A percentile compares a stretch with the other conserved stretches of the same genome.
These are phyloP conservation scores for Xerus inauris DNA, from an alignment of 2,113 vertebrate genomes.

Conservation along the genomic window DNA sequence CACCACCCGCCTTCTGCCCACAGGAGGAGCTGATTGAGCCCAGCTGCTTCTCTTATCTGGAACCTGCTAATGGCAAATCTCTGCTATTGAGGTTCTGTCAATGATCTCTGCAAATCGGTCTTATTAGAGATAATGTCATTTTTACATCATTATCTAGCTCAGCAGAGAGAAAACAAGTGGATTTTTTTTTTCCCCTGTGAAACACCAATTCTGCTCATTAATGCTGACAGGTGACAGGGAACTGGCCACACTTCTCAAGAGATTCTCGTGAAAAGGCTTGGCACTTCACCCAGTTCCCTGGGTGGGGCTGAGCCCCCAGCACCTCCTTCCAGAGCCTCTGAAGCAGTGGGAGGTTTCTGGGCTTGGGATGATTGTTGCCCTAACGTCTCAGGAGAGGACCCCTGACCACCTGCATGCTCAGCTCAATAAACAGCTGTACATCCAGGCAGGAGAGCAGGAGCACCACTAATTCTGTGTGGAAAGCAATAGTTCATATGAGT, in stretches of 20 bases:
- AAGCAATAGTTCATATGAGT: slow-evolving; percentile 72
- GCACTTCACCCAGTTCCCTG: slow-evolving; percentile 57
- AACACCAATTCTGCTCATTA: slow-evolving; percentile 83
- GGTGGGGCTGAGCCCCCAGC: background rate
- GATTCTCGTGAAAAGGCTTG: slow-evolving; percentile 62
- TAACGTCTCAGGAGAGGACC: background rate
- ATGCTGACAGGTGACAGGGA: slow-evolving; percentile 78
- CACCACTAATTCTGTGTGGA: slow-evolving; percentile 54
- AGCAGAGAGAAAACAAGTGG: slow-evolving; percentile 85
- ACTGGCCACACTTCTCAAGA: slow-evolving; percentile 76
- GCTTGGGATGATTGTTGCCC: background rate
- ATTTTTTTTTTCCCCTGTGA: slow-evolving; percentile 66
- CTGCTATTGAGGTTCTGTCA: slow-evolving; percentile 85
- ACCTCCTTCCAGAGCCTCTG: background rate
- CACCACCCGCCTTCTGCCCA: background rate
- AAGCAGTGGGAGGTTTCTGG: background rate
- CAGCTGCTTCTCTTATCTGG: slow-evolving; percentile 82
- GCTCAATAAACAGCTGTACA: slow-evolving; percentile 18
- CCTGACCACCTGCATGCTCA: background rate
- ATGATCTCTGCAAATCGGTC: slow-evolving; percentile 85
- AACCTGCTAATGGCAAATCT: slow-evolving; percentile 84
- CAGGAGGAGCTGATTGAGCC: slow-evolving; percentile 66
- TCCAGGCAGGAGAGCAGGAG: background rate
- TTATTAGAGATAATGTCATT: slow-evolving; percentile 88
- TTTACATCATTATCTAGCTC: slow-evolving; percentile 87